phyloP scores from a whole-genome alignment of 2,797 vertebrate species.

The Acropternis orthonyx region DNA sequence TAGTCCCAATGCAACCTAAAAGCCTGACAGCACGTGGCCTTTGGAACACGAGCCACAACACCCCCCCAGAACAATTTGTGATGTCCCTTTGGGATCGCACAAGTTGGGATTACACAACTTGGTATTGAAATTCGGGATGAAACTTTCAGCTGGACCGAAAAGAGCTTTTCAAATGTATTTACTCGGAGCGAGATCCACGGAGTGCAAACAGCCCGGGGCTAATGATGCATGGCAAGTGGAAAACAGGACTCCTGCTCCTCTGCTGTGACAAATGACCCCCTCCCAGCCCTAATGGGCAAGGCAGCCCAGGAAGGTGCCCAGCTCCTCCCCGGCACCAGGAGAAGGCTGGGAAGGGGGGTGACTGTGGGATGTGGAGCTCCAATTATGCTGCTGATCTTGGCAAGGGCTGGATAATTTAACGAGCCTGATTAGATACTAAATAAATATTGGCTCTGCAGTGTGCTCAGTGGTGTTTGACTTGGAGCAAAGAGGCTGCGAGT shows the following conservation, averaged over 20 bases:
- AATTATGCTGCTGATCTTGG: conserved; percentile 2
- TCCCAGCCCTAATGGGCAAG: not conserved
- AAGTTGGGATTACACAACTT: not conserved
- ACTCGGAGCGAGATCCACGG: not conserved
- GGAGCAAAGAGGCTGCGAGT: not conserved
- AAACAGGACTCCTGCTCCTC: not conserved
- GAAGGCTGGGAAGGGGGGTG: not conserved
- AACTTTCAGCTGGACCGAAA: not conserved
- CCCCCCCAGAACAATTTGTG: not conserved
- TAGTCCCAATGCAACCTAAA: not conserved
- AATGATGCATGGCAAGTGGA: not conserved
- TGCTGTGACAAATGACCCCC: conserved; percentile 2
- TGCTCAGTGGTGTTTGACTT: not conserved
- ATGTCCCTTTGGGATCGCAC: not conserved
- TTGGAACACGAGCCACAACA: not conserved
- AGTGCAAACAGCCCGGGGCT: not conserved
- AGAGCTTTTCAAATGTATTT: not conserved
- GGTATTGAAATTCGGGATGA: not conserved
- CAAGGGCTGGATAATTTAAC: not conserved
- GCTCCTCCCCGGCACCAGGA: not conserved
- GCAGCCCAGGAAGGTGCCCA: not conserved
- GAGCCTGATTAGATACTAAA: conserved; percentile 23
- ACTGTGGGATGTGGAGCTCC: not conserved
- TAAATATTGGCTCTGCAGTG: conserved; percentile 33
- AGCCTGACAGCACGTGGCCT: not conserved